Conservation (phyloP, 2,888 invertebrate species). For the Erpobdella octoculata region DNA sequence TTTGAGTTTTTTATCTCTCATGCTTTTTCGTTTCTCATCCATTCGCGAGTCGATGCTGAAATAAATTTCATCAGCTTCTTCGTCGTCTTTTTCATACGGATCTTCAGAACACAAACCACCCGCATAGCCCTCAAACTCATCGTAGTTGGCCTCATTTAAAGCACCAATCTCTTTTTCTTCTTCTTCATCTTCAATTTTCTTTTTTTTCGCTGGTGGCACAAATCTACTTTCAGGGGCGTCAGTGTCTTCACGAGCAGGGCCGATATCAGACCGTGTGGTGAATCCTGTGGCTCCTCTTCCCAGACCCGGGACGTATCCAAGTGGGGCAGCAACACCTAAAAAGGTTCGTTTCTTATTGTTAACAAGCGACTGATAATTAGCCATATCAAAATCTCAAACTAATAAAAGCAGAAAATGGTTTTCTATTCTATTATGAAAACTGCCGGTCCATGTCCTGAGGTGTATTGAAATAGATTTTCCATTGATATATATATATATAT, state of each 20-base stretch:
- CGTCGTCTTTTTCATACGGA: conserved; percentile 99
- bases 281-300: conserved; percentile 85
- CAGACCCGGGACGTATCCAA: conserved; percentile 98
- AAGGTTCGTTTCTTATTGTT: conserved; percentile 95
- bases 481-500: no score
- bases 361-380: conserved; percentile 57
- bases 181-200: conserved; percentile 74
- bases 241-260: conserved; percentile 95
- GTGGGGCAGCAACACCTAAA: conserved; percentile 88
- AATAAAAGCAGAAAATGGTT: no score
- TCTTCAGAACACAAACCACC: conserved; percentile 96
- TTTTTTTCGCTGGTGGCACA: conserved; percentile 82
- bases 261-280: conserved; percentile 98
- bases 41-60: conserved; percentile 95
- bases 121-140: conserved; percentile 98
- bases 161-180: conserved; percentile 76
- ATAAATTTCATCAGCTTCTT: conserved; percentile 97
- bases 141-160: conserved; percentile 97
- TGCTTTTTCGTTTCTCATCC: conserved; percentile 96
- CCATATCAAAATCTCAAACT: no score
- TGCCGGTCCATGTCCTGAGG: conserved; percentile 98
- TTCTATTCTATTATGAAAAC: conserved; percentile 95
- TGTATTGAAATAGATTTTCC: no score
- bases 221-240: conserved; percentile 95
- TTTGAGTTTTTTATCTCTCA: conserved; percentile 62